Evolutionary conservation across 2,888 invertebrate species (phyloP), one percentile per base, ranked within the genome.

Genomic region (Neelides folsomi): DNA sequence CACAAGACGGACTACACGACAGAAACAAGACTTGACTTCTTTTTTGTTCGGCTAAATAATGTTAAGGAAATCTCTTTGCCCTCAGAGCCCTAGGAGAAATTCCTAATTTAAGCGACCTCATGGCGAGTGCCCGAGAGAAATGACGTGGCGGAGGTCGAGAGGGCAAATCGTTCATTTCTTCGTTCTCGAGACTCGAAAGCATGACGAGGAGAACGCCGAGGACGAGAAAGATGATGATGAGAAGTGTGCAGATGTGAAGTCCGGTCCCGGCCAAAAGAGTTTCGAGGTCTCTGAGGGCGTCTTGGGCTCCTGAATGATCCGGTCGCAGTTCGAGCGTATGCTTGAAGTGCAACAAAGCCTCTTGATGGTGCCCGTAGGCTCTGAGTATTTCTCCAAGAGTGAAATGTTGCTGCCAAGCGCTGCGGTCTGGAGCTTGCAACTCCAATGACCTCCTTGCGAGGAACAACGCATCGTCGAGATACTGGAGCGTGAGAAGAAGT

Each of bases 361-460:
- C 88, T 74, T 86, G 81, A 72, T 86, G 85, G 68, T 87, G 87
- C 63, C 88, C 88, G 67, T 87, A 87, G 1, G 87, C 86, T 73
- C 87, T 88, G 68, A 88, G 85, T 70, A 90, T 89, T 72, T 90
- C 88, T 6, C 89, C 89, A 50, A 90, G 77, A 6, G 88, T 88
- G 69, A 88, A 86, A 73, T 89, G 87, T 71, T 89, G 89, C 67
- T 86, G 84, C 89, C 88, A 89, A 2, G 87, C 83, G 68, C 83
- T 85, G 67, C 85, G 82, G 67, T 86, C 86, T 0, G 84, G 82
- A 27, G 86, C 81, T 68, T 86, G 86, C 53, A 87, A 81, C 67
- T 86, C 86, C 39, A 90, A 75, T 12, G 88, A 88, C 49, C 51
- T 44, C 63, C 86, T 77, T 48, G 88, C 87, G 66, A 90, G 76